Base-by-base conservation (phyloP, 2,888 invertebrate species). In the Troides aeacus region DNA sequence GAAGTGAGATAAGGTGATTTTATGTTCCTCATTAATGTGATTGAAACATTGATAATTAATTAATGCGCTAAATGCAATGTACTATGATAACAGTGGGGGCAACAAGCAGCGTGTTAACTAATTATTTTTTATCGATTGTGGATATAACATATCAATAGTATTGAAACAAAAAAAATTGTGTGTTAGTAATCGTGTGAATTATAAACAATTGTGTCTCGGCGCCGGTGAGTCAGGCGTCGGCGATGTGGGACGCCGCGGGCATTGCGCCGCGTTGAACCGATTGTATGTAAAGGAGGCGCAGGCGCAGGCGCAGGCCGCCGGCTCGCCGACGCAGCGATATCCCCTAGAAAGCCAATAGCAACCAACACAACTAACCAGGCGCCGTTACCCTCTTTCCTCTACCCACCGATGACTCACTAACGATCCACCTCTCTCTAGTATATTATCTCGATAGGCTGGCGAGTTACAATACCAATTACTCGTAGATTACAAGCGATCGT, bases 281-380 rank as follows among this genome's bases (percentile, higher is more conserved):
- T 91, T 92, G 91, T 92, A 91, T 92, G 91, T 83, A 89, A 92
- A 92, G 87, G 79, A 90, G 90, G 86, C 84, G 84, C 83, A 84
- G 87, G 87, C 88, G 86, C 56, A 90, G 90, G 86, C 84, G 84
- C 83, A 84, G 87, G 87, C 88, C 8, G 57, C n/a, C 88, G 8
- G 57, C 85, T 84, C 86, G 81, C 85, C 80, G 80, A 82, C 81
- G 81, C 80, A 78, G 79, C 74, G 73, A 78, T 77, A 76, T 80
- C 81, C 80, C 83, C 82, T 81, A 83, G 87, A 88, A 88, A 88
- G 86, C 74, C 70, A 72, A 74, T 69, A 70, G 58, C 64, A 70
- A n/a, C 66, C 72, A 50, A 46, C 60, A 68, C 68, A 60, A 71
- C 69, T 56, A 67, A 65, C 60, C 59, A 69, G 72, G 72, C 75